phyloP scores from a whole-genome alignment of 1,140 invertebrate species.

The Cyclina sinensis region DNA sequence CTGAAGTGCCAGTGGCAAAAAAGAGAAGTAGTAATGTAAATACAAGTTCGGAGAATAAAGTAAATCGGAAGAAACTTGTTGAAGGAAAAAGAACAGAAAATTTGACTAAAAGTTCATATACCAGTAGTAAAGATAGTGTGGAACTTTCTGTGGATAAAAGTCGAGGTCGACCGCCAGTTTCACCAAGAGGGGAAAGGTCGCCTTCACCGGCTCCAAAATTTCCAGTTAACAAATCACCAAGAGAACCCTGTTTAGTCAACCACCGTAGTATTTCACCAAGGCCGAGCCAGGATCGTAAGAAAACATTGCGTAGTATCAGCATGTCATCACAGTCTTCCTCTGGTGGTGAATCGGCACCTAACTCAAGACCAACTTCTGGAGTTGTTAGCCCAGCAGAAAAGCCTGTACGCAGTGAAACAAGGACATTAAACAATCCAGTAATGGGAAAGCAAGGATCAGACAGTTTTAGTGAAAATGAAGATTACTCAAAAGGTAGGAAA shows the following conservation, averaged over 20 bases:
- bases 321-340: slow-evolving; percentile 75
- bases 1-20: slow-evolving; percentile 6
- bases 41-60: slow-evolving; percentile 13
- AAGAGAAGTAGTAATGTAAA: slow-evolving; percentile 14
- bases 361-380: slow-evolving; percentile 44
- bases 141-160: slow-evolving; percentile 44
- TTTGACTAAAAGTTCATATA: not conserved
- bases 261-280: slow-evolving; percentile 56
- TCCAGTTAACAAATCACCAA: slow-evolving; percentile 41
- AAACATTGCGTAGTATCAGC: slow-evolving; percentile 75
- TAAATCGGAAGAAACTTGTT: slow-evolving; percentile 4
- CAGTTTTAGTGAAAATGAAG: slow-evolving; percentile 55
- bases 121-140: slow-evolving; percentile 34
- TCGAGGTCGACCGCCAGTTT: slow-evolving; percentile 48
- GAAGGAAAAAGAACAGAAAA: slow-evolving; percentile 37
- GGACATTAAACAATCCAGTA: slow-evolving; percentile 75
- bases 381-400: slow-evolving; percentile 19
- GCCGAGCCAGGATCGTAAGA: slow-evolving; percentile 59
- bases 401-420: slow-evolving; percentile 77
- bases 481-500: slow-evolving; percentile 17
- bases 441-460: slow-evolving; percentile 43
- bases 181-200: slow-evolving; percentile 65
- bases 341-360: slow-evolving; percentile 63
- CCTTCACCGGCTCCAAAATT: slow-evolving; percentile 59
- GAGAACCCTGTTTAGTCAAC: not conserved